Evolutionary conservation across 2,797 vertebrate species (phyloP).

Genomic region (Austrolebias charrua): DNA sequence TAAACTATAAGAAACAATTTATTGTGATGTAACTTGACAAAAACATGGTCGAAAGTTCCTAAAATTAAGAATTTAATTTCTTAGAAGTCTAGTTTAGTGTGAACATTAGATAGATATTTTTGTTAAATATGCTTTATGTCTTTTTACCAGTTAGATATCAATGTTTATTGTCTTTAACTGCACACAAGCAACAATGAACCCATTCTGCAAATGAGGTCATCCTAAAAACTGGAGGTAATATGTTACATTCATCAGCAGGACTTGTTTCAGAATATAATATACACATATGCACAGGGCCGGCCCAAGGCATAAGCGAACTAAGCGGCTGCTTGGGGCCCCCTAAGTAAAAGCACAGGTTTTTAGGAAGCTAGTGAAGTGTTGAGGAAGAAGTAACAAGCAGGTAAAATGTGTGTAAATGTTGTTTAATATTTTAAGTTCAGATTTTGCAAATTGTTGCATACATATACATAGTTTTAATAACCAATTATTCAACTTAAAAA

Average conservation of each 20-base stretch:
- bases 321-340: no score
- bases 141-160: constrained; percentile 32
- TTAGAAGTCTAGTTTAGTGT: background rate
- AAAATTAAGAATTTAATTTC: constrained; percentile 5
- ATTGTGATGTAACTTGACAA: constrained; percentile 12
- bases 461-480: no score
- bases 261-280: constrained; percentile 45
- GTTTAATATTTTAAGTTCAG: no score
- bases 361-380: no score
- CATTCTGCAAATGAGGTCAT: constrained; percentile 40
- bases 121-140: constrained; percentile 6
- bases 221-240: constrained; percentile 53
- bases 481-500: no score
- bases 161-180: constrained; percentile 25
- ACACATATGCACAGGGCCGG: constrained; percentile 42
- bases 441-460: no score
- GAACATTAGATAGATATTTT: constrained; percentile 13
- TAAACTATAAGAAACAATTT: background rate
- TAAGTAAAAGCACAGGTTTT: no score
- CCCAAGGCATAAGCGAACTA: no score
- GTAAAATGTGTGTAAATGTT: no score
- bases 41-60: constrained; percentile 9
- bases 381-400: no score
- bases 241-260: constrained; percentile 72
- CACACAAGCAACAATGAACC: constrained; percentile 23